Conservation (phyloP, 30 jellyfish, hydroid and myxozoan genomes). For the Hydractinia echinata region DNA sequence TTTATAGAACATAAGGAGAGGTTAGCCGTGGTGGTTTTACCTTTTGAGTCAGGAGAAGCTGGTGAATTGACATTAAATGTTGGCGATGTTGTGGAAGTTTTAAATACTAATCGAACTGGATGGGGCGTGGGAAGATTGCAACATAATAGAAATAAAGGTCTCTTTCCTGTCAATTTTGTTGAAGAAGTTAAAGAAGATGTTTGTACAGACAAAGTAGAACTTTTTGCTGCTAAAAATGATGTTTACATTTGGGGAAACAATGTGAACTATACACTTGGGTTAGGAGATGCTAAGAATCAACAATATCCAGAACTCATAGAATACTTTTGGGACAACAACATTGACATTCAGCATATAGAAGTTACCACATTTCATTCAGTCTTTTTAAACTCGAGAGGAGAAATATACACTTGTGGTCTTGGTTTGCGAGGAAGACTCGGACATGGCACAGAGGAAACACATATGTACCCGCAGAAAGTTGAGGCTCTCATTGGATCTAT, state of each 20-base stretch:
- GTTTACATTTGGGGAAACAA: constrained; percentile 82
- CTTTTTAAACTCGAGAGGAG: constrained; percentile 55
- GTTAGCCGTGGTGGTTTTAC: constrained; percentile 55
- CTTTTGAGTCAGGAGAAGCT: constrained; percentile 58
- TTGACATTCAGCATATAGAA: constrained; percentile 44
- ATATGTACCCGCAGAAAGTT: constrained; percentile 52
- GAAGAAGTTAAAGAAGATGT: constrained; percentile 41
- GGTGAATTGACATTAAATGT: constrained; percentile 58
- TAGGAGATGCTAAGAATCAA: constrained; percentile 48
- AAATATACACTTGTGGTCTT: constrained; percentile 68
- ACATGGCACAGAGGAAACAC: constrained; percentile 67
- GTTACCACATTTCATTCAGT: constrained; percentile 72
- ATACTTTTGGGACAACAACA: constrained; percentile 12
- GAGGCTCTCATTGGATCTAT: constrained; percentile 18
- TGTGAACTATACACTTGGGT: constrained; percentile 59
- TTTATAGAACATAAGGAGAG: constrained; percentile 31
- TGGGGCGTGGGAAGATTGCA: constrained; percentile 61
- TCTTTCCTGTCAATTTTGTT: constrained; percentile 61
- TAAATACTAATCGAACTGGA: constrained; percentile 49
- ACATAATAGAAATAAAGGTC: constrained; percentile 49
- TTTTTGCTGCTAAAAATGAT: constrained; percentile 24
- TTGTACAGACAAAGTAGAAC: constrained; percentile 16
- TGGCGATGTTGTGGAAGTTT: constrained; percentile 55
- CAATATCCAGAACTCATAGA: constrained; percentile 56
- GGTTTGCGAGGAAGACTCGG: constrained; percentile 91